Evolutionary conservation across 1,140 invertebrate genomes (phyloP), one percentile per base, ranked within the genome.

Genomic region (Pararge aegeria): DNA sequence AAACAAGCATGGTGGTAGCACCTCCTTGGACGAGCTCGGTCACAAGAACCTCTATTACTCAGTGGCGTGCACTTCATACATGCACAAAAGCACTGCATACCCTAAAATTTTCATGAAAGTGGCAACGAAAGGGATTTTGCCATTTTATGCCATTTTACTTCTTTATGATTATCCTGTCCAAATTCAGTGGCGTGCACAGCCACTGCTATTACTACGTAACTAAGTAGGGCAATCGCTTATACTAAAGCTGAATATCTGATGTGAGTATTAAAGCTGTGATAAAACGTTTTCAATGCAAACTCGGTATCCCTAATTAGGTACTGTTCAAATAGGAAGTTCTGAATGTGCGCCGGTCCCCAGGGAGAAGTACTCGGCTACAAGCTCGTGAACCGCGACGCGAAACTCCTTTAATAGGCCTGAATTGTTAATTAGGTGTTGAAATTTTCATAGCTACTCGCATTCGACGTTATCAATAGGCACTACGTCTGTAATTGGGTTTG

Each of bases 341-440:
- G 29, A 30, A 30, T 6, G 24, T 27, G 10, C 29, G 29, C 9
- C 29, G 29, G 29, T 9, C 29, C 7, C 24, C 24, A 27, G 24
- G 10, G 10, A 15, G 13, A 16, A 2, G 10, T 2, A 40, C 16
- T 40, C 34, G 12, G 38, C 38, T 9, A 9, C 38, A 37, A 37
- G 2, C 38, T 16, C 13, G 38, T 1, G 12, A 40, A 40, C 16
- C 9, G 13, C 38, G 12, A 40, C 38, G 16, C 15, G 38, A 13
- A 40, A 37, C 4, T 37, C 34, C 34, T 37, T 10, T 37, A 37
- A 5, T 37, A 13, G 34, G 34, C 34, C 9, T 37, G 34, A 40
- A 40, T 40, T 40, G 38, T 40, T 40, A 40, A 40, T 40, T 16
- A 40, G 38, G 38, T 40, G 38, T 15, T 15, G 38, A 10, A 40